Base-by-base conservation (phyloP, 2,888 invertebrate genomes). In the Athalia rosae region DNA sequence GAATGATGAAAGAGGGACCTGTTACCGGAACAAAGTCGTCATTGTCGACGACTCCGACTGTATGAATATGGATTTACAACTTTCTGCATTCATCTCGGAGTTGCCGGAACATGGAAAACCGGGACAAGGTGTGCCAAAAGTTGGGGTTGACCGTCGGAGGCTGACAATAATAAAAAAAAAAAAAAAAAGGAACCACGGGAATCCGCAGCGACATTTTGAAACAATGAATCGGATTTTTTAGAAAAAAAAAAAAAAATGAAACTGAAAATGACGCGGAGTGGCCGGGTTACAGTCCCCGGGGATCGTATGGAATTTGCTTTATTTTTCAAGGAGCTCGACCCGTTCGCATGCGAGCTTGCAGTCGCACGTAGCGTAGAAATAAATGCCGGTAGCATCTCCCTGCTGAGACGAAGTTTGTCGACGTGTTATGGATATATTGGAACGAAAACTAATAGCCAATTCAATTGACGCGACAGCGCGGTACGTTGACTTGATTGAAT, bases 361-460 rank as follows among this genome's bases (percentile, higher is more conserved):
- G 28, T 2, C 28, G 28, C 28, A 28, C 28, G 28, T 28, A 28
- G 28, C 28, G 28, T 28, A 28, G 28, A 0, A 28, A 28, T 28
- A 28, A 28, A 28, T 28, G 28, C 28, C 28, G 28, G 28, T 28
- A 28, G 28, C 28, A 28, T 28, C 28, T 28, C 28, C 28, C 28
- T 28, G 28, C 28, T 28, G 28, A 28, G 28, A 28, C 28, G 28
- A 71, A 71, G 59, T 61, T 59, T 41, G 47, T 50, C 74, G 48
- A 74, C 50, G 74, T 50, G 74, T 74, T 74, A 74, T 74, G 74
- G 61, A 74, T 74, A 28, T 28, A 74, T 62, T 62, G 28, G 61
- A 28, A 74, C 74, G 15, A 61, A 28, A 74, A 50, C 74, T 74
- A 62, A 62, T 74, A 74, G 74, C 74, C 61, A 61, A 62, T 74